Evolutionary conservation across 2,888 invertebrate species (phyloP).

Genomic region (Mesorhabditis sp.): DNA sequence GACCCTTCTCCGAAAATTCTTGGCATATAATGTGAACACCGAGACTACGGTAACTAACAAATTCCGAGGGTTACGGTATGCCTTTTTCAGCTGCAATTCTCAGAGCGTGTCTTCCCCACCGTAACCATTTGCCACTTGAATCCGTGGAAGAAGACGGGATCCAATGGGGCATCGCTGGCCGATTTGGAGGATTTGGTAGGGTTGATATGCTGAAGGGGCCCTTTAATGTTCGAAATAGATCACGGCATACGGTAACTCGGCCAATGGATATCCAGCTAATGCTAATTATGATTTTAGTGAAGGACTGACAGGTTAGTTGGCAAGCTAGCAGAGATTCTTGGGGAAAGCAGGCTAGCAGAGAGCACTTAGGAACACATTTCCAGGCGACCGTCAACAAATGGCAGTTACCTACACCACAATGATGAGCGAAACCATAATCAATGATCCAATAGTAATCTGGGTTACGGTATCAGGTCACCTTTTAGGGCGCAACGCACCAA

Average conservation of each 20-base stretch:
- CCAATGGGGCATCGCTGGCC: constrained; percentile 13
- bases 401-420: constrained; percentile 2
- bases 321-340: background rate
- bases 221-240: background rate
- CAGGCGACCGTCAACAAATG: constrained; percentile 2
- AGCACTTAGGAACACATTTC: background rate
- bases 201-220: background rate
- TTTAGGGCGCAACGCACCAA: constrained; percentile 15
- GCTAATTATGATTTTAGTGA: background rate
- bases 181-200: constrained; percentile 30
- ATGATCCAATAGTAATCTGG: background rate
- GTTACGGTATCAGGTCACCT: background rate
- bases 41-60: constrained; percentile 37
- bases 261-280: background rate
- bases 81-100: constrained; percentile 43
- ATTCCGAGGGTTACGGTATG: background rate
- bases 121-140: constrained; percentile 55
- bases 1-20: constrained; percentile 37
- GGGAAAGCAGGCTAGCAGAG: background rate
- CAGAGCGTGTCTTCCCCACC: constrained; percentile 50
- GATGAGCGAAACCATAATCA: background rate
- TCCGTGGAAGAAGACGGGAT: constrained; percentile 44
- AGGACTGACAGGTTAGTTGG: background rate
- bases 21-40: constrained; percentile 44
- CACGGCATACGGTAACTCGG: constrained; percentile 2